A percentile compares a stretch with the other conserved stretches of the same genome.
Conservation (phyloP, 2,113 vertebrate genomes). For the Cairina moschata region DNA sequence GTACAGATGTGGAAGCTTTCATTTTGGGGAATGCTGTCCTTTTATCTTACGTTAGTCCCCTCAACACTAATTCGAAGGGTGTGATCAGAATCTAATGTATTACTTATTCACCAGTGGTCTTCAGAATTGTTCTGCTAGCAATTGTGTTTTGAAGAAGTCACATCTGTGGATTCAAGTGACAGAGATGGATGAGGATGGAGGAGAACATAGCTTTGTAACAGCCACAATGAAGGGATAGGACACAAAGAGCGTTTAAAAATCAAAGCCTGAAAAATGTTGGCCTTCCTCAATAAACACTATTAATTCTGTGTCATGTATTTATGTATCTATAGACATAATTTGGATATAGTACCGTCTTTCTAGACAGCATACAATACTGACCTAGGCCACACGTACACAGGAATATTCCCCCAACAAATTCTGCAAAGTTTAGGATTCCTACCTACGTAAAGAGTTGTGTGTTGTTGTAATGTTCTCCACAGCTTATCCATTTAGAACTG, state of each 20-base stretch:
- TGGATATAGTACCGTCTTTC: not conserved
- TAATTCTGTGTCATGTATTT: not conserved
- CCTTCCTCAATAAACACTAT: not conserved
- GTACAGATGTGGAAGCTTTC: too few relatives aligned
- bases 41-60: not conserved
- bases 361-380: not conserved
- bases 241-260: not conserved
- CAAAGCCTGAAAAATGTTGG: not conserved
- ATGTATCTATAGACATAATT: not conserved
- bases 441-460: not conserved
- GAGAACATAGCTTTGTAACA: not conserved
- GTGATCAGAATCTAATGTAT: not conserved
- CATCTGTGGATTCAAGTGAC: not conserved
- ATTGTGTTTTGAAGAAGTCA: not conserved
- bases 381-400: not conserved
- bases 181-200: not conserved
- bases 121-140: not conserved
- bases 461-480: not conserved
- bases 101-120: not conserved
- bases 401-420: not conserved
- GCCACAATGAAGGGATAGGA: not conserved
- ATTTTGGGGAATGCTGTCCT: not conserved
- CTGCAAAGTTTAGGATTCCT: not conserved
- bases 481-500: not conserved
- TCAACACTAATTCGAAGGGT: not conserved